A percentile compares a stretch with the other conserved stretches of the same genome.
These are phyloP conservation scores for Cryptocephalus moraei DNA, from an alignment of 2,888 invertebrate genomes.

Conservation along the genomic window DNA sequence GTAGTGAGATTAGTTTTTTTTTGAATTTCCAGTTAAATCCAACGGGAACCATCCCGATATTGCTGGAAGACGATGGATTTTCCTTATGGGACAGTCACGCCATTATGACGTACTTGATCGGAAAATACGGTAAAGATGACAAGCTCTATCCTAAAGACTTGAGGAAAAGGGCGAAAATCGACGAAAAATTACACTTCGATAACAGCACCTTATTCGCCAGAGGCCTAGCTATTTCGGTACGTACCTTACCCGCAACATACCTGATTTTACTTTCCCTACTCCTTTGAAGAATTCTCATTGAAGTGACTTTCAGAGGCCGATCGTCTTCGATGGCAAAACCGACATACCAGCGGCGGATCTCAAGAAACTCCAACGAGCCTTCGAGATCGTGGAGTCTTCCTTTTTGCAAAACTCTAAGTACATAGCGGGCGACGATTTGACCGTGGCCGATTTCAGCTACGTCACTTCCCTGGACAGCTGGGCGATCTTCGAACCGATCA, in stretches of 20 bases:
- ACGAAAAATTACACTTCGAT: background rate
- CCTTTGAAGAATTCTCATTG: too few relatives aligned
- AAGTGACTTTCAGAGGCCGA: too few relatives aligned
- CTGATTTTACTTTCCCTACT: too few relatives aligned
- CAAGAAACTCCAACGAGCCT: too few relatives aligned
- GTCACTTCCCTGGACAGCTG: slow-evolving; percentile 13
- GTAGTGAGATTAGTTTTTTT: too few relatives aligned
- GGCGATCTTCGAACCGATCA: slow-evolving; percentile 12
- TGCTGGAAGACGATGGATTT: background rate
- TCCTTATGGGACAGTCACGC: background rate
- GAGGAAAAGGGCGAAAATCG: background rate
- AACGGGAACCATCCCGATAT: background rate
- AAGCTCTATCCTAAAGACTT: background rate
- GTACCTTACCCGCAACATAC: background rate
- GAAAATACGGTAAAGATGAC: background rate
- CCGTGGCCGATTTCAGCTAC: slow-evolving; percentile 19
- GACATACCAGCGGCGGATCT: too few relatives aligned
- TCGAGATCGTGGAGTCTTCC: too few relatives aligned
- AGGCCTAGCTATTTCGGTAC: background rate
- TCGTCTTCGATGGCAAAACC: too few relatives aligned
- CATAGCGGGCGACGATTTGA: slow-evolving; percentile 17
- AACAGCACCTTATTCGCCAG: background rate
- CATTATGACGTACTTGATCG: background rate
- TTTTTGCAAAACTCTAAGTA: slow-evolving; percentile 1
- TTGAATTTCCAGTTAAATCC: background rate